Evolutionary conservation across 1,140 invertebrate genomes (phyloP).

Genomic region (Euborellia annulipes): DNA sequence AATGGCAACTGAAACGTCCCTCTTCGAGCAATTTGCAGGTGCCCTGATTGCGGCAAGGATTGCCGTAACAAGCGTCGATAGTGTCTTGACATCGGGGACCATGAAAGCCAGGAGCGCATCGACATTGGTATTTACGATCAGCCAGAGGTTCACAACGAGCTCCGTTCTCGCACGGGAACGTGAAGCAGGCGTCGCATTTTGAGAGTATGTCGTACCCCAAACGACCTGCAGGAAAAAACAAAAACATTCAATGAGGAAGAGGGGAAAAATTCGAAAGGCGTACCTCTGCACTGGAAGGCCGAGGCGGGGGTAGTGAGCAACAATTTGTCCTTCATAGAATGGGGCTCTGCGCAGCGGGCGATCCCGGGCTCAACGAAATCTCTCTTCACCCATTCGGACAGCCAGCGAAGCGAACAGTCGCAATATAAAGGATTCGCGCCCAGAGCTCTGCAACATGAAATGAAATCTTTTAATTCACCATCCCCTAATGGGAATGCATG

Average conservation of each 20-base stretch:
- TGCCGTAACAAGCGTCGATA: slow-evolving; percentile 93
- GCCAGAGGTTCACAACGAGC: slow-evolving; percentile 60
- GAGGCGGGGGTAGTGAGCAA: slow-evolving; percentile 79
- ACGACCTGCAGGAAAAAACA: slow-evolving; percentile 28
- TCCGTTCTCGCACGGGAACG: slow-evolving; percentile 76
- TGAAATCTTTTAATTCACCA: too few relatives aligned
- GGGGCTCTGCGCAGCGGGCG: slow-evolving; percentile 72
- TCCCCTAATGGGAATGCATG: too few relatives aligned
- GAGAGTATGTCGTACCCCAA: slow-evolving; percentile 61
- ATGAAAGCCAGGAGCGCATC: slow-evolving; percentile 78
- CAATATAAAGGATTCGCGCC: slow-evolving; percentile 96
- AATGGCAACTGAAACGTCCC: slow-evolving; percentile 82
- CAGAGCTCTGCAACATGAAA: slow-evolving; percentile 80
- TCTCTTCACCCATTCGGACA: slow-evolving; percentile 93
- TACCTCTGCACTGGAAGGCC: slow-evolving; percentile 77
- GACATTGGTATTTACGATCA: slow-evolving; percentile 55
- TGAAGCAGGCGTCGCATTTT: slow-evolving; percentile 87
- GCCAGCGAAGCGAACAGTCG: slow-evolving; percentile 89
- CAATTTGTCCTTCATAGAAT: slow-evolving; percentile 81
- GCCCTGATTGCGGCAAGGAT: slow-evolving; percentile 76
- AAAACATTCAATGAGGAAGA: too few relatives aligned
- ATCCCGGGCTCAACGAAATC: slow-evolving; percentile 95
- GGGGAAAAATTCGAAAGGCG: too few relatives aligned
- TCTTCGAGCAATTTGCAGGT: slow-evolving; percentile 79
- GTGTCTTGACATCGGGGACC: slow-evolving; percentile 81